Conservation (phyloP, 2,888 invertebrate genomes). For the Lepidonotus clava region DNA sequence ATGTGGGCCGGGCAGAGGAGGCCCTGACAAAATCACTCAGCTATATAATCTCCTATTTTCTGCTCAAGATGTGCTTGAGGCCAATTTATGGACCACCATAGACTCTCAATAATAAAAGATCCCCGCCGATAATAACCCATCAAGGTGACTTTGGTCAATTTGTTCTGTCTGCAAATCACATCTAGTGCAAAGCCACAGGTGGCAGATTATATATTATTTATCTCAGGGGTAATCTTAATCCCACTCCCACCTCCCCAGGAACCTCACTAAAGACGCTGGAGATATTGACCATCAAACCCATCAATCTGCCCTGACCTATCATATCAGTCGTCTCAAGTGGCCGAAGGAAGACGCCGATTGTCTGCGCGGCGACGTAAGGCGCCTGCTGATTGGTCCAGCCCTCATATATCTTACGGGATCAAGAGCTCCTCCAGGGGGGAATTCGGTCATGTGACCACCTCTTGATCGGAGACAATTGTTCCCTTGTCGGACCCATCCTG, state of each 20-base stretch:
- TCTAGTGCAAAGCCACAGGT: no score
- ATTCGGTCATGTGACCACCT: not conserved
- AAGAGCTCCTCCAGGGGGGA: slow-evolving; percentile 34
- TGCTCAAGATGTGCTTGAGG: slow-evolving; percentile 10
- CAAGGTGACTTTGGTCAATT: not conserved
- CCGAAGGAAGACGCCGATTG: slow-evolving; percentile 22
- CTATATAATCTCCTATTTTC: slow-evolving; percentile 1
- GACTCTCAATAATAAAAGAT: no score
- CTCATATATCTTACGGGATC: slow-evolving; percentile 32
- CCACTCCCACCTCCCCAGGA: no score
- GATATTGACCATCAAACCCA: no score
- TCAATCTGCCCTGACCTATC: not conserved
- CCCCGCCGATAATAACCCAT: not conserved
- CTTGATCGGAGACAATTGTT: slow-evolving; percentile 27
- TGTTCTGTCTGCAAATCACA: no score
- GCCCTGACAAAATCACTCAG: not conserved
- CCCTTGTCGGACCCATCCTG: slow-evolving; percentile 1
- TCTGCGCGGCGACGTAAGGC: slow-evolving; percentile 5
- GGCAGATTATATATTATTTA: no score
- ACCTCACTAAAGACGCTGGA: no score
- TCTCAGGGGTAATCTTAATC: no score
- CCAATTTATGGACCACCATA: slow-evolving; percentile 2
- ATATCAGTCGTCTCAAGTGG: slow-evolving; percentile 3
- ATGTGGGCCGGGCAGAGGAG: not conserved
- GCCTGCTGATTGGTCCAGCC: not conserved